Conservation (phyloP, 2,113 vertebrate species). For the Rhegmatorhina hoffmannsi region DNA sequence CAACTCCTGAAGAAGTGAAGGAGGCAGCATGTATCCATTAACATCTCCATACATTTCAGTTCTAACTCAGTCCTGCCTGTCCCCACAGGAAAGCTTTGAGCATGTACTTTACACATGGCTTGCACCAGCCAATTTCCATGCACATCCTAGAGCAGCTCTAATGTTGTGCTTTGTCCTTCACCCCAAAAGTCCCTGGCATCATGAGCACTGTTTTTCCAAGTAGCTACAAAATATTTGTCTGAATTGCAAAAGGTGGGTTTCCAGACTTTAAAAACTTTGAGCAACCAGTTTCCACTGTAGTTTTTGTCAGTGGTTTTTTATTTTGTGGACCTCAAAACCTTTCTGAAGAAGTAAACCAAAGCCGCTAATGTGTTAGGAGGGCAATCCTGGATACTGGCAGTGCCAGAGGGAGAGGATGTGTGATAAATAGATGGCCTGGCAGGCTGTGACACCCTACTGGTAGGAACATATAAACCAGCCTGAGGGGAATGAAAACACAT, state of each 20-base stretch:
- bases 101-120: background rate
- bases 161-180: background rate
- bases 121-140: background rate
- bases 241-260: background rate
- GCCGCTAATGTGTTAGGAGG: accelerated
- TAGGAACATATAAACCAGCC: background rate
- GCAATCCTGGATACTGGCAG: background rate
- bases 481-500: accelerated
- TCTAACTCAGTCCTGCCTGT: background rate
- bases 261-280: background rate
- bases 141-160: background rate
- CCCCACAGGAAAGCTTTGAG: background rate
- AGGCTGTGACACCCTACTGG: background rate
- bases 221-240: background rate
- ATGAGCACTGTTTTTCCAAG: background rate
- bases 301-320: background rate
- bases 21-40: background rate
- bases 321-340: background rate
- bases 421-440: background rate
- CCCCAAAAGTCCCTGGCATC: background rate
- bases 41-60: background rate
- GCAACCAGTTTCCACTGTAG: background rate
- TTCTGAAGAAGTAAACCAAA: background rate
- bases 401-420: background rate
- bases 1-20: background rate